Base-by-base conservation (phyloP, 2,888 invertebrate genomes). In the Hybos culiciformis region DNA sequence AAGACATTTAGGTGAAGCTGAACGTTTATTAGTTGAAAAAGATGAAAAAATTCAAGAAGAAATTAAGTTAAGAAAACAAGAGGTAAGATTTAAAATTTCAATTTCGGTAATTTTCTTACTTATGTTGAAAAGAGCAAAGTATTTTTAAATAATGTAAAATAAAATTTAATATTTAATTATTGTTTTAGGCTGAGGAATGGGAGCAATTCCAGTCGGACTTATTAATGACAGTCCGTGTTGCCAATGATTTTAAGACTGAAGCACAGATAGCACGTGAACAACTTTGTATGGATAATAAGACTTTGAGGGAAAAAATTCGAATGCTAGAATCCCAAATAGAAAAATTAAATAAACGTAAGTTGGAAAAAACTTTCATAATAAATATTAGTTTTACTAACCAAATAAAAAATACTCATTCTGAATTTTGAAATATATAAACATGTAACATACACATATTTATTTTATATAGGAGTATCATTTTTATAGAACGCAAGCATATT, bases 211-310 rank as follows among this genome's bases (percentile, higher is more conserved):
- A 93, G 68, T 81, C 83, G 50, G 94, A 94, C 65, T 73, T 94
- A 2, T 69, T 92, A 37, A 87, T 86, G 71, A 90, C 93, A 0
- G 94, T 94, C 1, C 78, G 92, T 20, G 92, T 94, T 12, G 94
- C 94, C 31, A 92, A 94, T 66, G 91, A 94, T 67, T 91, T 94
- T 68, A 90, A 92, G 68, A 87, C 86, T n/a, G 93, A 93, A 63
- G 88, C 91, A 1, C 83, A 85, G 59, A 91, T 90, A 62, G 88
- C 90, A 1, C 84, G 85, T 56, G 76, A 83, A 48, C 87, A 91
- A 58, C 72, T 91, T 37, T 78, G 84, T 46, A 71, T 82, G 55
- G 90, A 92, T 61, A 91, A 92, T 66, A 82, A 82, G 56, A 67
- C 74, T 14, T 78, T 87, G 34, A 71, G 82, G 45, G 88, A 91